phyloP scores from a whole-genome alignment of 1,140 invertebrate species.

The Lordiphosa collinella region DNA sequence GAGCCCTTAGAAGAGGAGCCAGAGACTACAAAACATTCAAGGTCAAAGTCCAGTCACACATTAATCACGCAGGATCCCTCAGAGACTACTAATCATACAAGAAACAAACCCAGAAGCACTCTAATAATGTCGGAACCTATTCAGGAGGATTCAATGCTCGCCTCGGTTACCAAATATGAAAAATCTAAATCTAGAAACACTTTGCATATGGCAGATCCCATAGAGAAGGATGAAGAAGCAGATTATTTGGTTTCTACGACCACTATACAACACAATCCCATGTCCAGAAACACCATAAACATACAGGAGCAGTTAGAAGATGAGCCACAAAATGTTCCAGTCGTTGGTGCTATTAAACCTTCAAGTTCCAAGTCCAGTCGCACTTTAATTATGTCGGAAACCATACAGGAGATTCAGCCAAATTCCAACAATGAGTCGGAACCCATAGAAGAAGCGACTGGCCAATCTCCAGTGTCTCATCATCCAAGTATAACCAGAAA shows the following conservation, averaged over 20 bases:
- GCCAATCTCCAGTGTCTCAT: no score
- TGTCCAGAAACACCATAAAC: constrained; percentile 9
- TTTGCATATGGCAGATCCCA: neutral
- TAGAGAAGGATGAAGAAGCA: constrained; percentile 1
- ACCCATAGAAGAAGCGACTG: no score
- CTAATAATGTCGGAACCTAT: neutral
- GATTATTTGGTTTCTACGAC: neutral
- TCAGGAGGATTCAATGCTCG: neutral
- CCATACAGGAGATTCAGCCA: neutral
- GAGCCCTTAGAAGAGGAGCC: constrained; percentile 5
- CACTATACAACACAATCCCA: neutral
- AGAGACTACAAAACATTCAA: neutral
- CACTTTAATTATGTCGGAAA: constrained; percentile 5
- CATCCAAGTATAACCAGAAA: no score
- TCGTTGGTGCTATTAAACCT: no score
- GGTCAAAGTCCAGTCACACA: constrained; percentile 4
- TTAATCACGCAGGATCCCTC: constrained; percentile 1
- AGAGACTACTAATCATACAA: neutral
- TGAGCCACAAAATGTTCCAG: neutral
- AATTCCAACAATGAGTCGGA: no score
- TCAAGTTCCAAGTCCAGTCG: neutral
- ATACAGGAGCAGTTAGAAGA: constrained; percentile 18
- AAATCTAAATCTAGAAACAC: neutral
- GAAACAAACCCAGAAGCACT: neutral
- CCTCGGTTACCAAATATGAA: neutral